Conservation (phyloP, 2,888 invertebrate species). For the Lasioglossum pauxillum region DNA sequence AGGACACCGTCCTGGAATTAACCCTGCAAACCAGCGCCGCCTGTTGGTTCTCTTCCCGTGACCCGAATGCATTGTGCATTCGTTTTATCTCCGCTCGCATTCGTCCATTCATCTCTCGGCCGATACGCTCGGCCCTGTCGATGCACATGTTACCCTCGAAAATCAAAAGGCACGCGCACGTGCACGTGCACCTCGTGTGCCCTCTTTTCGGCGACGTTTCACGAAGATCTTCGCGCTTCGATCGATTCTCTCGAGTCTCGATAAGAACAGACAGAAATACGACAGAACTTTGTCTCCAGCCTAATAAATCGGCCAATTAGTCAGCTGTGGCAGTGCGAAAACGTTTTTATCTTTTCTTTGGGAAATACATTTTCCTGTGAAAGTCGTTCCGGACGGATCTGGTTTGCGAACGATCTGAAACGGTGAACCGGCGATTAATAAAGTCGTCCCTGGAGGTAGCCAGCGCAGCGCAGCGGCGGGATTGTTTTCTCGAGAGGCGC, state of each 20-base stretch:
- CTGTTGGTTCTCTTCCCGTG: conserved; percentile 69
- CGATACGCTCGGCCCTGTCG: background rate
- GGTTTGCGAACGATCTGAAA: background rate
- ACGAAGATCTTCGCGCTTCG: background rate
- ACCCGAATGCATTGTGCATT: conserved; percentile 58
- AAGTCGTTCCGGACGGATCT: background rate
- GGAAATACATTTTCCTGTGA: background rate
- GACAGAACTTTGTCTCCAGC: too few relatives aligned
- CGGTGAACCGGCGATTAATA: conserved; percentile 40
- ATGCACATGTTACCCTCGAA: conserved; percentile 22
- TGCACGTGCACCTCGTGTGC: background rate
- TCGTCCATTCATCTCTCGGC: conserved; percentile 21
- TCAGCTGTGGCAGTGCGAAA: background rate
- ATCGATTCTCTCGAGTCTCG: background rate
- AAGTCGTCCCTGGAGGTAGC: conserved; percentile 42
- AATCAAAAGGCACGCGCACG: conserved; percentile 16
- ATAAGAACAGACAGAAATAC: background rate
- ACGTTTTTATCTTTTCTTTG: background rate
- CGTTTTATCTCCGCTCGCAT: conserved; percentile 18
- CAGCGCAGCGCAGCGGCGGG: background rate
- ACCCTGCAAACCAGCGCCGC: conserved; percentile 27
- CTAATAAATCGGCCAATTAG: too few relatives aligned
- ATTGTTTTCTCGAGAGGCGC: conserved; percentile 35
- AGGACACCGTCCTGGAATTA: conserved; percentile 19
- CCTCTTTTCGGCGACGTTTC: background rate